Base-by-base conservation (phyloP, 2,888 invertebrate species). In the Cordilura impudica region DNA sequence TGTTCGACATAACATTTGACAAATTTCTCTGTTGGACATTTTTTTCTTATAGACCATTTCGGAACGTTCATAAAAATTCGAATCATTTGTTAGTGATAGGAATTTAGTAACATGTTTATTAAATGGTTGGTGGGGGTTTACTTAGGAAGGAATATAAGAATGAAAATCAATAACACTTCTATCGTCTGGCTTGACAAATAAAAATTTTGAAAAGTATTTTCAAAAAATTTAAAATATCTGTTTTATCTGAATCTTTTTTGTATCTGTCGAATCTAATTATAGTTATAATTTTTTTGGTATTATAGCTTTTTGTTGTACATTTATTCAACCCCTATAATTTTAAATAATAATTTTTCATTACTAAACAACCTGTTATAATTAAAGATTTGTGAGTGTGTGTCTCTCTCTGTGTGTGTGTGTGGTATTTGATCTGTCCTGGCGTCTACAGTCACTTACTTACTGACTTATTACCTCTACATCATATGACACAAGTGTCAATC, bases 21-120 rank as follows among this genome's bases (percentile, higher is more conserved):
- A 82, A 82, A 82, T 82, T 82, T 82, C 82, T 76, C 82, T 60
- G 82, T 61, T 81, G 81, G 81, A 82, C 79, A 79, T 75, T 72
- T 78, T 71, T 71, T 49, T 3, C 45, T 58, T 39, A 19, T 70
- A 43, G 26, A 16, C 4, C 16, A 54, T 53, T 14, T 54, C n/a
- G 7, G 67, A 35, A 18, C 35, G 49, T 54, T 71, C 56, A 72
- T n/a, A n/a, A n/a, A n/a, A n/a, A 67, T 61, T 66, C 60, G 43
- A 75, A 75, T 79, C 75, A 79, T 75, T 79, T 79, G 79, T 79
- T 79, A 72, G 67, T 75, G 72, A 67, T 67, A 72, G 58, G 75
- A 75, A 75, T 75, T 75, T 75, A 47, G 45, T 79, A 79, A 79
- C 79, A 75, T 72, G 67, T 79, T 79, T 79, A 79, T 79, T 79